Evolutionary conservation across 2,888 invertebrate genomes (phyloP).

Genomic region (Leistus spinibarbis): DNA sequence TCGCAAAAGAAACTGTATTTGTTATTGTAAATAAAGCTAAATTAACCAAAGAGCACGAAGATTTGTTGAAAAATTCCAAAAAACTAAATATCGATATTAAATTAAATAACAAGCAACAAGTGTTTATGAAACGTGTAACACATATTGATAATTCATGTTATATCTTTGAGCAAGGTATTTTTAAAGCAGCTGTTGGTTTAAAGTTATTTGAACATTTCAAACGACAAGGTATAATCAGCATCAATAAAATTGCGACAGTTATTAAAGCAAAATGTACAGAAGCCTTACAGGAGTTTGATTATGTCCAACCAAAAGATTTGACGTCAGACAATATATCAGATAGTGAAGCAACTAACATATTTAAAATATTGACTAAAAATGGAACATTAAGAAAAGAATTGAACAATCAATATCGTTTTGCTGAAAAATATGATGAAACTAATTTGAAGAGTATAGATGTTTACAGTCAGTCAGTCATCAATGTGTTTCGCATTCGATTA

Average conservation of each 20-base stretch:
- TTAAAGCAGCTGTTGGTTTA: conserved; percentile 10
- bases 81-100: neutral
- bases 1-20: conserved; percentile 39
- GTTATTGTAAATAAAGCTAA: conserved; percentile 34
- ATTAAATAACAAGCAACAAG: conserved; percentile 7
- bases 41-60: conserved; percentile 1
- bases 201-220: conserved; percentile 34
- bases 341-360: conserved; percentile 37
- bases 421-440: conserved; percentile 31
- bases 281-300: conserved; percentile 39
- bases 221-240: conserved; percentile 30
- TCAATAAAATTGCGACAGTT: neutral
- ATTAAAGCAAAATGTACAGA: conserved; percentile 4
- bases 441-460: conserved; percentile 31
- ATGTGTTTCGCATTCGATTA: conserved; percentile 36
- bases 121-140: conserved; percentile 11
- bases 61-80: neutral
- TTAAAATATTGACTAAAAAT: conserved; percentile 30
- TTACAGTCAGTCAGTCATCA: conserved; percentile 34
- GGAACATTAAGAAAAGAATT: conserved; percentile 15
- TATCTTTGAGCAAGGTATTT: conserved; percentile 22
- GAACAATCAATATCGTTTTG: conserved; percentile 25
- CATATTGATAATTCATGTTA: neutral
- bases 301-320: conserved; percentile 40
- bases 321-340: conserved; percentile 25